These are phyloP conservation scores for Heliconius himera DNA, from an alignment of 1,140 invertebrate genomes.

Conservation along the genomic window DNA sequence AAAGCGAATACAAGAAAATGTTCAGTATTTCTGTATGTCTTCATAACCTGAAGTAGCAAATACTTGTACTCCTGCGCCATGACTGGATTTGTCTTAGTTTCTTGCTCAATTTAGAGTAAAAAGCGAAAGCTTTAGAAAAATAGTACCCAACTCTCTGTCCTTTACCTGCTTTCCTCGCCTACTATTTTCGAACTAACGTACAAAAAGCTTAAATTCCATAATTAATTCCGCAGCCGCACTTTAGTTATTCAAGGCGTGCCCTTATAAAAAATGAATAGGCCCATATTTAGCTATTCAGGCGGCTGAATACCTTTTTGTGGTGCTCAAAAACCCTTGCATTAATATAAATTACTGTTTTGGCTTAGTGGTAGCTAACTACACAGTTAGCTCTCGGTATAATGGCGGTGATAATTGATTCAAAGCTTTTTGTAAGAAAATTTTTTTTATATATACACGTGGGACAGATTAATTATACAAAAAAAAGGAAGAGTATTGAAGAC, in stretches of 20 bases:
- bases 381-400: neutral
- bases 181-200: neutral
- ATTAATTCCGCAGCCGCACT: slow-evolving; percentile 18
- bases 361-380: neutral
- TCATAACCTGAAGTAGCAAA: no score
- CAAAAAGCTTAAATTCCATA: slow-evolving; percentile 23
- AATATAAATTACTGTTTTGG: slow-evolving; percentile 14
- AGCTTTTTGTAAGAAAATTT: neutral
- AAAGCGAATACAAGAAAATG: no score
- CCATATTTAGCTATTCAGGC: slow-evolving; percentile 26
- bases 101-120: neutral
- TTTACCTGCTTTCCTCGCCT: neutral
- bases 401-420: neutral
- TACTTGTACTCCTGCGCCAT: no score
- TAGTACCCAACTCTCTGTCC: neutral
- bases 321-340: slow-evolving; percentile 9
- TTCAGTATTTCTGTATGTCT: no score
- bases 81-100: neutral
- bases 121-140: neutral
- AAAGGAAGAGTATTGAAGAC: no score
- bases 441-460: neutral
- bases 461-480: no score
- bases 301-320: slow-evolving; percentile 23
- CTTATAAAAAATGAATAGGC: slow-evolving; percentile 14
- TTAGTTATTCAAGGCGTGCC: slow-evolving; percentile 7